Conservation (phyloP, 1,140 invertebrate species). For the Brachionus sp. region DNA sequence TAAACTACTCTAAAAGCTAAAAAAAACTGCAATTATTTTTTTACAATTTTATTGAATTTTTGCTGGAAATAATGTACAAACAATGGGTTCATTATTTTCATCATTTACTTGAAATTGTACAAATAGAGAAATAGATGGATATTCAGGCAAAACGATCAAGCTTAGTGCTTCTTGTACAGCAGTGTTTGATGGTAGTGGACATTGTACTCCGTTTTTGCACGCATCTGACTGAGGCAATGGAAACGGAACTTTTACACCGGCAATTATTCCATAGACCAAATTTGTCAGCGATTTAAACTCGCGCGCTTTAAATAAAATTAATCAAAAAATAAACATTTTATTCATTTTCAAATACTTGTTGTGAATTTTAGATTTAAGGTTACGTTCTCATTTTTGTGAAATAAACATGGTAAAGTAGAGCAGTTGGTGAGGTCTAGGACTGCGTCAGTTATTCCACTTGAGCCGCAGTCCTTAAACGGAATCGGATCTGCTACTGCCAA, state of each 20-base stretch:
- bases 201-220: neutral
- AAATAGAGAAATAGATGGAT: slow-evolving; percentile 18
- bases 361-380: slow-evolving; percentile 21
- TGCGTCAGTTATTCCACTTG: neutral
- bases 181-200: neutral
- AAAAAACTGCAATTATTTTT: neutral
- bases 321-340: neutral
- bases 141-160: neutral
- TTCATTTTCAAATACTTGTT: neutral
- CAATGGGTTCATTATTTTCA: neutral
- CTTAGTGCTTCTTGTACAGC: neutral
- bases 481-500: neutral
- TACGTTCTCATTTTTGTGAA: slow-evolving; percentile 38
- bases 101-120: slow-evolving; percentile 9
- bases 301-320: neutral
- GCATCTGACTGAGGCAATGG: slow-evolving; percentile 29
- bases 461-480: neutral
- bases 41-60: slow-evolving; percentile 37
- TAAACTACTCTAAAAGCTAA: too few relatives aligned
- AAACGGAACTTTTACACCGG: slow-evolving; percentile 39
- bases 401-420: slow-evolving; percentile 15
- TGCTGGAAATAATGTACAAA: neutral
- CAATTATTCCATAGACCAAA: slow-evolving; percentile 28
- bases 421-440: neutral
- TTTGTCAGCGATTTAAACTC: neutral